phyloP scores from a whole-genome alignment of 2,797 vertebrate species.

The Neosalanx taihuensis region DNA sequence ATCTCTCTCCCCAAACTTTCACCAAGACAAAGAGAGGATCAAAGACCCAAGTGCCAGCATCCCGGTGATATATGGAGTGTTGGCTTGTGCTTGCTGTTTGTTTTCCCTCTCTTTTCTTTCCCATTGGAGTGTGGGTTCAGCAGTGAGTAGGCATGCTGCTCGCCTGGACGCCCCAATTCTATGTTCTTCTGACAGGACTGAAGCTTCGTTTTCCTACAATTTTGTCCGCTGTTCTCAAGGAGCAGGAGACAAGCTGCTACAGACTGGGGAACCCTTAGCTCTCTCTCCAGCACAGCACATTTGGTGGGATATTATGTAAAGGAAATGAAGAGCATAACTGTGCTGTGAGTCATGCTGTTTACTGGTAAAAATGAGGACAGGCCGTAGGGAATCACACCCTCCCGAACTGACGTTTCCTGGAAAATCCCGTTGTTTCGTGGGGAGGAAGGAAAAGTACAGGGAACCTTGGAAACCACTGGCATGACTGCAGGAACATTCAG shows the following conservation, averaged over 20 bases:
- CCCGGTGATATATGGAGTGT: slow-evolving; percentile 47
- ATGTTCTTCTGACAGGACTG: slow-evolving; percentile 38
- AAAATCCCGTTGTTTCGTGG: slow-evolving; percentile 77
- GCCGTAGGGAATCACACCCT: slow-evolving; percentile 78
- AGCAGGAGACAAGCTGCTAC: slow-evolving; percentile 46
- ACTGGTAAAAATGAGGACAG: slow-evolving; percentile 74
- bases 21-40: slow-evolving; percentile 60
- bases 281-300: slow-evolving; percentile 52
- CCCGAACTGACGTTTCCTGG: slow-evolving; percentile 77
- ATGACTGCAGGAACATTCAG: slow-evolving; percentile 55
- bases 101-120: slow-evolving; percentile 39
- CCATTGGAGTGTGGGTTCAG: slow-evolving; percentile 17
- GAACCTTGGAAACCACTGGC: slow-evolving; percentile 68
- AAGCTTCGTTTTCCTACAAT: slow-evolving; percentile 40
- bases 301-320: slow-evolving; percentile 73
- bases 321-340: slow-evolving; percentile 77
- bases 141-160: slow-evolving; percentile 39
- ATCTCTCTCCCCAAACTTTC: slow-evolving; percentile 31
- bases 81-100: slow-evolving; percentile 44
- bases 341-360: slow-evolving; percentile 81
- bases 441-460: slow-evolving; percentile 78
- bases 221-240: slow-evolving; percentile 41
- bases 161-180: slow-evolving; percentile 35
- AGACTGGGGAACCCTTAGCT: slow-evolving; percentile 22
- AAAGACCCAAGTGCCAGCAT: slow-evolving; percentile 45